Evolutionary conservation across 2,888 invertebrate genomes (phyloP).

Genomic region (Phragmatobia fuliginosa): DNA sequence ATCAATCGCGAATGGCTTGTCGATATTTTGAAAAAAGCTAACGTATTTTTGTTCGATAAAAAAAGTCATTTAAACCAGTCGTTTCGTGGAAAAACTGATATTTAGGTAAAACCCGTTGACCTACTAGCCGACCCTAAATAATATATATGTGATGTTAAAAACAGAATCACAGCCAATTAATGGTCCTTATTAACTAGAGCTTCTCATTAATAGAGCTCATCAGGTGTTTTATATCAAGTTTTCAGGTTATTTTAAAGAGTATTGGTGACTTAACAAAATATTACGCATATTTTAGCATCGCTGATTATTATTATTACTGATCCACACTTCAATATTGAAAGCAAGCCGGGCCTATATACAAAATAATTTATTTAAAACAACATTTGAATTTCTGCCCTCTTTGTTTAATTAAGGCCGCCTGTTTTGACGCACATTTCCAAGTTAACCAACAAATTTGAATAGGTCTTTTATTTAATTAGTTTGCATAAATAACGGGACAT

Average conservation of each 20-base stretch:
- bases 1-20: conserved; percentile 15
- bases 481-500: conserved; percentile 55
- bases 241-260: neutral
- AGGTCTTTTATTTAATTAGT: conserved; percentile 62
- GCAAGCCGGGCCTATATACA: conserved; percentile 23
- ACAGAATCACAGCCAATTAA: too few relatives aligned
- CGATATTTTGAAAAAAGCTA: neutral
- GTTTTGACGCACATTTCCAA: conserved; percentile 54
- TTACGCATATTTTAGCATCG: conserved; percentile 1
- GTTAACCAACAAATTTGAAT: conserved; percentile 60
- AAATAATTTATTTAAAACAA: conserved; percentile 50
- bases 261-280: neutral
- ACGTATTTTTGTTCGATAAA: neutral
- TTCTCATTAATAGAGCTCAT: too few relatives aligned
- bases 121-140: too few relatives aligned
- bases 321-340: conserved; percentile 31
- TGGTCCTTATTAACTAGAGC: too few relatives aligned
- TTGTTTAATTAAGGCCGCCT: conserved; percentile 50
- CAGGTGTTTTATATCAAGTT: neutral
- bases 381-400: conserved; percentile 43
- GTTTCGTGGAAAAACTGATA: too few relatives aligned
- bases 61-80: too few relatives aligned
- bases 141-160: too few relatives aligned
- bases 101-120: too few relatives aligned
- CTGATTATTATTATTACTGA: conserved; percentile 17